Conservation (phyloP, 2,113 vertebrate genomes). For the Muntiacus reevesi region DNA sequence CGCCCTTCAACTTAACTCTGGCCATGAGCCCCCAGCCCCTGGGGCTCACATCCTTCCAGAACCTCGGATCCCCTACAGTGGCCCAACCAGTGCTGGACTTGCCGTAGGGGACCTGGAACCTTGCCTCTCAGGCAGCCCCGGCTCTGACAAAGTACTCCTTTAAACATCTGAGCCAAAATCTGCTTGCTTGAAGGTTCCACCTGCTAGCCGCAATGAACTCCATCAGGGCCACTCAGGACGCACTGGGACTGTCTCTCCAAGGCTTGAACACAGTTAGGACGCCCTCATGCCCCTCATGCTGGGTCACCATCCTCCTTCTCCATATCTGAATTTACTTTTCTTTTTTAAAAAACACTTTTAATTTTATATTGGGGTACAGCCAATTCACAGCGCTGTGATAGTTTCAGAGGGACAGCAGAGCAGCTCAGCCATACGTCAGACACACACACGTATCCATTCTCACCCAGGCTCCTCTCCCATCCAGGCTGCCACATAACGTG, state of each 20-base stretch:
- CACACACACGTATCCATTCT: neutral
- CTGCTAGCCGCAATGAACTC: neutral
- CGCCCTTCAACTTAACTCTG: accelerated
- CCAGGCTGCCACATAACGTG: neutral
- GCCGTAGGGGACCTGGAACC: neutral
- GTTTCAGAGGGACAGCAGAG: neutral
- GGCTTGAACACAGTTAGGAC: accelerated
- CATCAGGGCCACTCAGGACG: neutral
- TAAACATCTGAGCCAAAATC: neutral
- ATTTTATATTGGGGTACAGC: neutral
- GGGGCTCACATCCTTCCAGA: accelerated
- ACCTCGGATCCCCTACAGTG: accelerated
- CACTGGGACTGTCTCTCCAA: accelerated
- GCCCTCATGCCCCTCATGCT: accelerated
- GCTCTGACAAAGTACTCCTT: neutral
- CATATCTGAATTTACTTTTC: neutral
- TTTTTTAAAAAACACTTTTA: neutral
- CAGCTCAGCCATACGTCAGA: neutral
- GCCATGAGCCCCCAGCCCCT: accelerated
- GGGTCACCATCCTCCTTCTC: accelerated
- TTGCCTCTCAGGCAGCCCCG: neutral
- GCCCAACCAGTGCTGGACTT: neutral
- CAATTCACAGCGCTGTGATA: neutral
- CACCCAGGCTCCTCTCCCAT: neutral
- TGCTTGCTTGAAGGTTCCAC: neutral